Evolutionary conservation across 2,888 invertebrate genomes (phyloP), one percentile per base, ranked within the genome.

Genomic region (Sinopyrophorus schimmeli): DNA sequence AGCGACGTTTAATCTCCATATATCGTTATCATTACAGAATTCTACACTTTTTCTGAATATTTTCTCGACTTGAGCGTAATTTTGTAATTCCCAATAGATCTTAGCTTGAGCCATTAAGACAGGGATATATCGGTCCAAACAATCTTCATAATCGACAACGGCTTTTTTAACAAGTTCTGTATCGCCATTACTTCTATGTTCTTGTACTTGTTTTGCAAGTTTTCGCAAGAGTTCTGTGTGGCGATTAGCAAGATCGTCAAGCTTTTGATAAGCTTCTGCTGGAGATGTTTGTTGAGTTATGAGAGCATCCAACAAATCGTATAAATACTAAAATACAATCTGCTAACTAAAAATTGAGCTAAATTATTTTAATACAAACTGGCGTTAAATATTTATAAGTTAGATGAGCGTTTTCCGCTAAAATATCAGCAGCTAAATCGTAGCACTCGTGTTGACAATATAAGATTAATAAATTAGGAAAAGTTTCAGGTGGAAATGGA

Each of bases 71-170:
- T 96, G 93, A 1, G 84, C 80, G 66, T 97, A 99, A 70, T 98
- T 94, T 68, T 93, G 93, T 71, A 90, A 81, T 58, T 98, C 94
- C 98, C 99, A 99, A 68, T 93, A 95, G 57, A 99, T 93, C 79
- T 96, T 97, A 1, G 98, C 97, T 73, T 99, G 94, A 0, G 96
- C 94, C 98, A 99, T 98, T n/a, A 98, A 80, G 1, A 97, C 94
- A 0, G 99, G 98, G 52, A 99, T 87, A 67, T 96, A 98, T 61
- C 93, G 79, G 67, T 94, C 93, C 55, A 96, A 71, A 1, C 89
- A 87, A 63, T 91, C 90, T 67, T 97, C 92, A 67, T 94, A 95
- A 66, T 93, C 92, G 41, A 89, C 85, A 0, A 97, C 88, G 3
- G 94, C 90, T 74, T 86, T 89, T 67, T 94, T 89, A 0, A 94